Evolutionary conservation across 92 coral and sea anemone species (phyloP), one percentile per base, ranked within the genome.

Genomic region (Epizoanthus rinbou): DNA sequence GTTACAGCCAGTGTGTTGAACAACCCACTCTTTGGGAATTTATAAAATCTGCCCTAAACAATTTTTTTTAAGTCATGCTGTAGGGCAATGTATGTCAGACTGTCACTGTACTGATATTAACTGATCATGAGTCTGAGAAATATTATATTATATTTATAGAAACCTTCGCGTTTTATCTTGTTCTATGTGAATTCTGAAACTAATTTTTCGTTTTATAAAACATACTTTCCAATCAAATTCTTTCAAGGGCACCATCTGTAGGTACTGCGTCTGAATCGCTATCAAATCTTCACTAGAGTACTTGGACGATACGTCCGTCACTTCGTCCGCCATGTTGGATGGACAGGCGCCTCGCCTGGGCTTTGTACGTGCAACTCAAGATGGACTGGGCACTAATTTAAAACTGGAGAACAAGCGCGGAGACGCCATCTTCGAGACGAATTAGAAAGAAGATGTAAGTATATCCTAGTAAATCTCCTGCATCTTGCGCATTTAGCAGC

Each of bases 171-270:
- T 47, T 47, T 47, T 47, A 8, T 47, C 54, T 56, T 19, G 23
- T 47, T 16, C n/a, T 39, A 28, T 14, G 54, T 52, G 57, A 41
- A 68, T 13, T 22, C 54, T 18, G 39, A 52, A 28, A 47, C 2
- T n/a, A 66, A 3, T 54, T 63, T 56, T 9, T 62, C 16, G 57
- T 16, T 11, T 19, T 24, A n/a, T 17, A 18, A 65, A 74, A 73
- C 67, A 62, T 41, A 85, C 91, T 80, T 85, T 87, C 91, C 91
- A 92, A 65, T 76, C 73, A 74, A 92, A 92, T 17, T 52, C 15
- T 45, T 92, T 90, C 75, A 90, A 31, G 39, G 88, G 90, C 7
- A 88, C 85, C 88, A 86, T 87, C 83, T 92, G 93, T 35, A 92
- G 47, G 76, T 92, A 92, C 79, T 92, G 96, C 80, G 58, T 82